Base-by-base conservation (phyloP, 2,113 vertebrate genomes). In the Arothron firmamentum region DNA sequence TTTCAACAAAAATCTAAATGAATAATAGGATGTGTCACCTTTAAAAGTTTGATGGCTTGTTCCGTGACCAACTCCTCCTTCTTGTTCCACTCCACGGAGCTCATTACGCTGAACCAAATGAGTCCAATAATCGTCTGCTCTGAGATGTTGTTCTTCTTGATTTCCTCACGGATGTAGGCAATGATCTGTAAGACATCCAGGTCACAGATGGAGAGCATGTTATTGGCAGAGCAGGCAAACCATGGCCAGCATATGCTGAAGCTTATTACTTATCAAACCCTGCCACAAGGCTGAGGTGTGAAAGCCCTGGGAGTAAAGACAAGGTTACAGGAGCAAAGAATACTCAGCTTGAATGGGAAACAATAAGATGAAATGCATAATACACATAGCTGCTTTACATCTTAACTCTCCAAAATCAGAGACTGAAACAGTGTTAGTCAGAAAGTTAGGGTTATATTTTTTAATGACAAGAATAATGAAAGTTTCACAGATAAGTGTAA, bases 21-120 rank as follows among this genome's bases (percentile, higher is more conserved):
- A 2, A 4, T 48, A 67, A 58, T 11, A 12, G n/a, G 9, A 52
- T 14, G 19, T 17, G 31, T 73, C 51, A 90, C 91, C 90, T 91
- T 91, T 77, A 99, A 93, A 88, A 94, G 97, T 92, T 98, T 98
- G 90, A 99, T 98, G 93, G 96, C 96, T 94, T 99, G 96, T 86
- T 99, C 97, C 43, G 96, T 96, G 85, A 98, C 94, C 58, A 99
- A 92, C 91, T 99, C 96, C 89, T 99, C 96, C 63, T 99, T 98
- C 89, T 99, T 98, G 90, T 99, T 99, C 96, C 96, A 99, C 68
- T 99, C 97, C 68, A 98, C 94, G 0, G 92, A 93, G 88, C 94
- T 97, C 96, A 99, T 99, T 16, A 99, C 92, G 41, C 95, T 97
- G 49, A 92, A 92, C 97, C 97, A 98, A 55, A 99, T 89, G 46